A percentile compares a stretch with the other conserved stretches of the same genome.
These are phyloP conservation scores for Laticauda colubrina DNA, from an alignment of 2,113 vertebrate species.

Conservation along the genomic window DNA sequence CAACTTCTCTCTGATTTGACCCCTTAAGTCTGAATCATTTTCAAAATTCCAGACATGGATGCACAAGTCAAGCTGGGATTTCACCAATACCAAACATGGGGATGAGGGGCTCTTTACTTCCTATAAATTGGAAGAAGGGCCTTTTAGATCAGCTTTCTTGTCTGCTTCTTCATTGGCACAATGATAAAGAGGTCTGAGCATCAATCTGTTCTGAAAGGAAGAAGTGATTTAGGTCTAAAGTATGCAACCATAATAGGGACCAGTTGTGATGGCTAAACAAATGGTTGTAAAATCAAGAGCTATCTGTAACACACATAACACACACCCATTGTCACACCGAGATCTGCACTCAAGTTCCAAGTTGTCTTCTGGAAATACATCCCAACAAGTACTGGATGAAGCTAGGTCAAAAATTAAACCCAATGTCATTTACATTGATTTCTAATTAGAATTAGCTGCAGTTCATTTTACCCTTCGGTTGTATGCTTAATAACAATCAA, in stretches of 20 bases:
- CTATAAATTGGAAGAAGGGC: too few species aligned
- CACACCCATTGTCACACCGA: neutral
- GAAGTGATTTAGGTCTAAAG: neutral
- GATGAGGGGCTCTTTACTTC: too few species aligned
- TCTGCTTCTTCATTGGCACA: neutral
- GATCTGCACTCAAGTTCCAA: neutral
- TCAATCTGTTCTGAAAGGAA: neutral
- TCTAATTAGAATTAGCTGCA: neutral
- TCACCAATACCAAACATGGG: too few species aligned
- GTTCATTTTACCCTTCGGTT: neutral
- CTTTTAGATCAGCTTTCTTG: neutral
- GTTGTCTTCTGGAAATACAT: neutral
- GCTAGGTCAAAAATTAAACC: neutral
- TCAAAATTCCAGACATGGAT: too few species aligned
- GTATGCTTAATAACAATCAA: neutral
- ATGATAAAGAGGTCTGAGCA: neutral
- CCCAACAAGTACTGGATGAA: neutral
- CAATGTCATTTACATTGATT: neutral
- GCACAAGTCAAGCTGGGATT: too few species aligned
- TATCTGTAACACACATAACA: too few species aligned
- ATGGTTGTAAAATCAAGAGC: too few species aligned
- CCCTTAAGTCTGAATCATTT: too few species aligned
- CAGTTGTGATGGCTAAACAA: too few species aligned
- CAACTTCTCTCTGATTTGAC: too few species aligned
- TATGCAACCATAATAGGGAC: neutral